These are phyloP conservation scores for Caprella mutica DNA, from an alignment of 2,888 invertebrate genomes.

Conservation along the genomic window DNA sequence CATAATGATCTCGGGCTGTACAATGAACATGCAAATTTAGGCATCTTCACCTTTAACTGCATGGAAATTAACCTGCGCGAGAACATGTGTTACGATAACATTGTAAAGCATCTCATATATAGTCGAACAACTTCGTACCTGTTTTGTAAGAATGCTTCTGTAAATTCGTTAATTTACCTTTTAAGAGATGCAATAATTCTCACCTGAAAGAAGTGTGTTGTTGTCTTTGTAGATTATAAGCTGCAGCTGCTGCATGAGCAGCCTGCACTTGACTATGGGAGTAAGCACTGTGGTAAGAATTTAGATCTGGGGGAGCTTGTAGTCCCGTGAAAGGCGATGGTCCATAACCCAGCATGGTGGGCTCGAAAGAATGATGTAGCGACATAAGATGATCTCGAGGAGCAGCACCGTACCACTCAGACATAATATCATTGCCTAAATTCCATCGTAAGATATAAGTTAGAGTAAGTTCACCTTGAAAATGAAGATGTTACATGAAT, in stretches of 20 bases:
- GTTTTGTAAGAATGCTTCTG: no score
- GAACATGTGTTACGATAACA: no score
- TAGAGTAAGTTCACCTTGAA: no score
- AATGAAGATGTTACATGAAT: no score
- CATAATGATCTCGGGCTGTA: no score
- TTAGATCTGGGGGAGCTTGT: background rate
- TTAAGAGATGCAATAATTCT: background rate
- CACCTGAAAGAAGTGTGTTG: background rate
- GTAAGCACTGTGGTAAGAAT: background rate
- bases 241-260: conserved; percentile 2
- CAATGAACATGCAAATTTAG: no score
- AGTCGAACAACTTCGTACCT: no score
- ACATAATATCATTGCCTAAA: no score
- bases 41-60: no score
- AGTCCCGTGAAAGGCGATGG: background rate
- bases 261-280: conserved; percentile 8
- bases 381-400: background rate
- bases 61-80: no score
- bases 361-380: background rate
- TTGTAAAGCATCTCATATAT: no score
- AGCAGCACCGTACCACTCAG: background rate
- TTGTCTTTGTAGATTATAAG: conserved; percentile 3
- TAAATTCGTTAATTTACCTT: background rate
- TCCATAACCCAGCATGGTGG: conserved; percentile 6
- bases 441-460: no score